phyloP scores from a whole-genome alignment of 2,113 vertebrate species.

The Herpailurus yagouaroundi region DNA sequence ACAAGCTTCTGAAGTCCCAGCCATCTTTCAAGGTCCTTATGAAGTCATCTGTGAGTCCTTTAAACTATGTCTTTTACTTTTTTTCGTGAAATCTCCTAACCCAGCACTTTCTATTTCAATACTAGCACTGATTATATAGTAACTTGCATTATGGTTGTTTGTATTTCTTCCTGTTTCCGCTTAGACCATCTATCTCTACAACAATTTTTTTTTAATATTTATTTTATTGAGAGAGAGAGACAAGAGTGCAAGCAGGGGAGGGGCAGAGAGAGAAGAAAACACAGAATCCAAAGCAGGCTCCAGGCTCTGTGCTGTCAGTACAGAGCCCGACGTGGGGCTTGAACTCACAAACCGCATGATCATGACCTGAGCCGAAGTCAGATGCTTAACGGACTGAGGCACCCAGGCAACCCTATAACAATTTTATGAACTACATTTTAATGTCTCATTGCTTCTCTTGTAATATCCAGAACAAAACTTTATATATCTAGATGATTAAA shows the following conservation, averaged over 20 bases:
- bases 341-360: too few relatives aligned
- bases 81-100: neutral
- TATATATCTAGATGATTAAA: neutral
- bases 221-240: too few relatives aligned
- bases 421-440: neutral
- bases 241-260: too few relatives aligned
- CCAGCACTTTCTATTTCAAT: neutral
- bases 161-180: slow-evolving; percentile 13
- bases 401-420: neutral
- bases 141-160: neutral
- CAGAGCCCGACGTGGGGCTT: too few relatives aligned
- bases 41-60: neutral
- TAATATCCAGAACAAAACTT: neutral
- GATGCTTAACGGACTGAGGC: too few relatives aligned
- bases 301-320: too few relatives aligned
- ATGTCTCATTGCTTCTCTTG: neutral
- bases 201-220: neutral
- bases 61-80: neutral
- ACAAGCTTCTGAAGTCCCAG: neutral
- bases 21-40: neutral
- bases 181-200: neutral
- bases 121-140: neutral
- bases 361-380: too few relatives aligned
- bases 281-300: too few relatives aligned
- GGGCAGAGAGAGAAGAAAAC: too few relatives aligned